phyloP scores from a whole-genome alignment of 2,888 invertebrate species.

The Strigamia crassipes region DNA sequence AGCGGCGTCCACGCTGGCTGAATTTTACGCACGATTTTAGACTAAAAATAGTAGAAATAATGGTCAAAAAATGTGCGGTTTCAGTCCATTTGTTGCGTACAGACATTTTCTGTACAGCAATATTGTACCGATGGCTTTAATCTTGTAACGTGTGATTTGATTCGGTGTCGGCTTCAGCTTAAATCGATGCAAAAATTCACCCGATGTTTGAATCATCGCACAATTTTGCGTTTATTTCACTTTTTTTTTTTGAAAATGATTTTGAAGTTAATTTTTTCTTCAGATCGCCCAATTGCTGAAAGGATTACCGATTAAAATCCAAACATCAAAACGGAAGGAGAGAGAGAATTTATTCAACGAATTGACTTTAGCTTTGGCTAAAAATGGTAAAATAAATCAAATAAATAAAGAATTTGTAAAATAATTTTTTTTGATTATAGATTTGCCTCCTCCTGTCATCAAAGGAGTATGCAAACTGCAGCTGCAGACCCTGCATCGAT shows the following conservation, averaged over 20 bases:
- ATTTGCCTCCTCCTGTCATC: slow-evolving; percentile 75
- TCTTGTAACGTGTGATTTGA: background rate
- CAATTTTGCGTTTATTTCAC: too few relatives aligned
- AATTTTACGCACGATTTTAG: background rate
- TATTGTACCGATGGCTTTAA: background rate
- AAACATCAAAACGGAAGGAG: slow-evolving; percentile 73
- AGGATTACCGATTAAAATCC: slow-evolving; percentile 74
- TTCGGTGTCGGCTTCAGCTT: background rate
- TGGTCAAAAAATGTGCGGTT: background rate
- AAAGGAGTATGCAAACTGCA: slow-evolving; percentile 78
- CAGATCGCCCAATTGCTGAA: slow-evolving; percentile 72
- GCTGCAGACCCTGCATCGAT: slow-evolving; percentile 76
- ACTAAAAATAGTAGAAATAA: background rate
- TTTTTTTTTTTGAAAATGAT: too few relatives aligned
- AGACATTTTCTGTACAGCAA: background rate
- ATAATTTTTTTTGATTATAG: slow-evolving; percentile 62
- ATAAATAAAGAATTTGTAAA: background rate
- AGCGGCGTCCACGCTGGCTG: background rate
- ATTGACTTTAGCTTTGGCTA: slow-evolving; percentile 65
- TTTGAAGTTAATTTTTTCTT: too few relatives aligned
- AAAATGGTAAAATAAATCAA: slow-evolving; percentile 68
- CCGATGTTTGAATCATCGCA: slow-evolving; percentile 47
- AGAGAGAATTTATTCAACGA: slow-evolving; percentile 70
- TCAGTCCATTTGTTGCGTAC: background rate
- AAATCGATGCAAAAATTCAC: slow-evolving; percentile 46